A percentile compares a stretch with the other conserved stretches of the same genome.
phyloP scores from a whole-genome alignment of 2,888 invertebrate species.

The Drosophila meridionalis region DNA sequence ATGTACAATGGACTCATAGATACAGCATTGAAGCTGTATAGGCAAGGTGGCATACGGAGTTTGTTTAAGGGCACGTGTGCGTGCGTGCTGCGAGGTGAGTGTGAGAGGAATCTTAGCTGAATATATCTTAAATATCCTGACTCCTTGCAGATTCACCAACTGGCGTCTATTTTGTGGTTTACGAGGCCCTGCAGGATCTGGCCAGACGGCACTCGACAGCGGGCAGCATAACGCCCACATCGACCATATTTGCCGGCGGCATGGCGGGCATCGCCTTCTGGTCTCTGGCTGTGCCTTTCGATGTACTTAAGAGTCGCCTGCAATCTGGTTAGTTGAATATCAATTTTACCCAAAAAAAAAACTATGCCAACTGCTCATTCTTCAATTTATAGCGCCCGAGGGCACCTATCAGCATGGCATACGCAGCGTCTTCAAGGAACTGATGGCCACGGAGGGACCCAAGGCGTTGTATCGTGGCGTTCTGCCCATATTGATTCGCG shows the following conservation, averaged over 20 bases:
- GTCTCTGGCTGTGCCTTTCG: constrained; percentile 98
- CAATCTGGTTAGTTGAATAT: constrained; percentile 91
- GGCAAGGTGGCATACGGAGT: constrained; percentile 95
- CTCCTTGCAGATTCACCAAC: constrained; percentile 94
- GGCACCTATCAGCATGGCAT: constrained; percentile 97
- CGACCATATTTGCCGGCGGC: constrained; percentile 97
- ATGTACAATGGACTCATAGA: constrained; percentile 97
- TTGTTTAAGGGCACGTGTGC: constrained; percentile 96
- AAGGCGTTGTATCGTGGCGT: constrained; percentile 96
- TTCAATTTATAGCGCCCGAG: constrained; percentile 90
- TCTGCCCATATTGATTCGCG: constrained; percentile 97
- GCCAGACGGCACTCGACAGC: constrained; percentile 88
- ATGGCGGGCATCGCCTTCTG: constrained; percentile 98
- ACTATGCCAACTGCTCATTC: neutral
- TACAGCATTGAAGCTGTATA: constrained; percentile 94
- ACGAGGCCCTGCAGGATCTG: constrained; percentile 94
- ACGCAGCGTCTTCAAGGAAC: constrained; percentile 93
- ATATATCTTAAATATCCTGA: constrained; percentile 45
- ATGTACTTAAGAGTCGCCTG: constrained; percentile 97
- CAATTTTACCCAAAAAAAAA: too few species aligned
- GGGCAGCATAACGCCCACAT: constrained; percentile 86
- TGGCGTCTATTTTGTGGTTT: constrained; percentile 98
- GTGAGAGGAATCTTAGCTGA: too few species aligned
- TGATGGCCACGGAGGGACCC: constrained; percentile 95
- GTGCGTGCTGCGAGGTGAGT: constrained; percentile 90